Conservation (phyloP, 2,113 vertebrate species). For the Ctenomys sociabilis region DNA sequence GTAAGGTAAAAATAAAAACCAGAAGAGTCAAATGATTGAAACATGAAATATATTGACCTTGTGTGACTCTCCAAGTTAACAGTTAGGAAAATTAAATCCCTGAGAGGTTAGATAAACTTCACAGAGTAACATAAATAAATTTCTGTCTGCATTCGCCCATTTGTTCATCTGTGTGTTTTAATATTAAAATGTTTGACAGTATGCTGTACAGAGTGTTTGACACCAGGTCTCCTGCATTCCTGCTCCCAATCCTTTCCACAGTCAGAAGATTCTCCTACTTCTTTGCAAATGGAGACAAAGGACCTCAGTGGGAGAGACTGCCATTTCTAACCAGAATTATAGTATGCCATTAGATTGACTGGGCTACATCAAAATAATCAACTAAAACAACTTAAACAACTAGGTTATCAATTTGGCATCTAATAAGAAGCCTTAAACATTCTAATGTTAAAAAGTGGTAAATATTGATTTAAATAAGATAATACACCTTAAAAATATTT, state of each 20-base stretch:
- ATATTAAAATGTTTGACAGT: background rate
- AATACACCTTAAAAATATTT: conserved; percentile 7
- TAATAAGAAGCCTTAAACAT: too few relatives aligned
- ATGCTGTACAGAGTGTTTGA: background rate
- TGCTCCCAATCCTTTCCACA: background rate
- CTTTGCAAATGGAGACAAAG: background rate
- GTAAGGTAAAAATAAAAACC: background rate
- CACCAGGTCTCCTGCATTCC: background rate
- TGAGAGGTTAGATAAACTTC: background rate
- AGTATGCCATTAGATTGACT: background rate
- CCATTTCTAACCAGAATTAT: background rate
- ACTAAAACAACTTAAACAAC: background rate
- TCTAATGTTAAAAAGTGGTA: background rate
- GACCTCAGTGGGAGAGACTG: background rate
- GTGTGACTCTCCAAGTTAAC: background rate
- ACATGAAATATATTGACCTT: background rate
- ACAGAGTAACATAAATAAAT: background rate
- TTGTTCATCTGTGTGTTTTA: background rate
- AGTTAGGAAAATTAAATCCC: background rate
- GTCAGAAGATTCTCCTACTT: background rate
- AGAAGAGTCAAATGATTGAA: background rate
- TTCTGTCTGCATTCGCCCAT: background rate
- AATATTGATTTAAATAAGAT: background rate
- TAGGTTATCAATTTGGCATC: too few relatives aligned
- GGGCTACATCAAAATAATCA: background rate